These are phyloP conservation scores for Dolichotis patagonum DNA, from an alignment of 2,113 vertebrate genomes.

Conservation along the genomic window DNA sequence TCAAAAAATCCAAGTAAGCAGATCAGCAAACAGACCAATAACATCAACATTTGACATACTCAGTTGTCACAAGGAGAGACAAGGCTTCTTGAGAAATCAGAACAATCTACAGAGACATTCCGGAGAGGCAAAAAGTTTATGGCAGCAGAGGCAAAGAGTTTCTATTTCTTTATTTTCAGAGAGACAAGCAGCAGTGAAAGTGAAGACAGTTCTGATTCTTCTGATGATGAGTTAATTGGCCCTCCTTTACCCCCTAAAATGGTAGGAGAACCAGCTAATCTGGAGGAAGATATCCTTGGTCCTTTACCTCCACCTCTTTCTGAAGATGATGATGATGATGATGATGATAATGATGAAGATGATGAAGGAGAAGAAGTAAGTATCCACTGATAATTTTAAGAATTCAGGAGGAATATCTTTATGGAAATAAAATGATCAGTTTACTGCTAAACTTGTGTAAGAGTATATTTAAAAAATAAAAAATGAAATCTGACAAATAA, in stretches of 20 bases:
- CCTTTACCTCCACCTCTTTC: constrained; percentile 89
- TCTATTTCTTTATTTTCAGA: constrained; percentile 79
- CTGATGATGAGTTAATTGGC: constrained; percentile 85
- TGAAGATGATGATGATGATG: constrained; percentile 86
- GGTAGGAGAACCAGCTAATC: constrained; percentile 45
- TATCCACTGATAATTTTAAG: constrained; percentile 64
- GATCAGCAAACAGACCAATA: not conserved
- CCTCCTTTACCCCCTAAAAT: constrained; percentile 86
- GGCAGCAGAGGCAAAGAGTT: not conserved
- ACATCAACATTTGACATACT: not conserved
- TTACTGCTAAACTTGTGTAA: not conserved
- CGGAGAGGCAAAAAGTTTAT: not conserved
- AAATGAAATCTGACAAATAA: constrained; percentile 27
- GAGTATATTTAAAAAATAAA: not conserved
- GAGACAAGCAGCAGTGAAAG: constrained; percentile 71
- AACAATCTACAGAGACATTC: not conserved
- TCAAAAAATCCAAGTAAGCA: not conserved
- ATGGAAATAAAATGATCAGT: not conserved
- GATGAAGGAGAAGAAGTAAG: constrained; percentile 89
- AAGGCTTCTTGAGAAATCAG: not conserved
- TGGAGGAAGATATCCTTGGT: constrained; percentile 86
- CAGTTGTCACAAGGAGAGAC: not conserved
- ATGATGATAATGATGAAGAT: constrained; percentile 82
- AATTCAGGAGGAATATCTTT: not conserved
- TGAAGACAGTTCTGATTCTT: constrained; percentile 85